A percentile compares a stretch with the other conserved stretches of the same genome.
Evolutionary conservation across 2,888 invertebrate genomes (phyloP).

Genomic region (Scaptomyza parva): DNA sequence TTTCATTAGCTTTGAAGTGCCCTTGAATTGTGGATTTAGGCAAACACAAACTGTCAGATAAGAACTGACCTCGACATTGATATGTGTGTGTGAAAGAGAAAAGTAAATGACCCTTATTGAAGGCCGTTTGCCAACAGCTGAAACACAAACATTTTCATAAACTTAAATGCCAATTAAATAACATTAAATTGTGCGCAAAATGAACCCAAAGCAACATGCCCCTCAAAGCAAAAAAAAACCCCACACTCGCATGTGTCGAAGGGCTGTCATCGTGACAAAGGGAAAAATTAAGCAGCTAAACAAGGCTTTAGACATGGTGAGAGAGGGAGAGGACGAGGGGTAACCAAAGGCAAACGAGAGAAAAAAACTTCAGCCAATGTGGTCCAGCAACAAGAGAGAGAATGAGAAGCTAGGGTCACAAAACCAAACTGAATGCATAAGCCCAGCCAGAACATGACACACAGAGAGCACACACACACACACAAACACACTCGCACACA

Average conservation of each 20-base stretch:
- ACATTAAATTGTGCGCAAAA: constrained; percentile 79
- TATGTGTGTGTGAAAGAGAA: constrained; percentile 23
- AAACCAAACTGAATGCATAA: constrained; percentile 67
- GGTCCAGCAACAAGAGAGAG: constrained; percentile 17
- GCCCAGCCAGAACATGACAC: constrained; percentile 65
- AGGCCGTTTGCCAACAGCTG: constrained; percentile 22
- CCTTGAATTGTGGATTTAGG: constrained; percentile 22
- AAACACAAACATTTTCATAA: constrained; percentile 70
- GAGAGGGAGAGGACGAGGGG: constrained; percentile 26
- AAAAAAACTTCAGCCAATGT: constrained; percentile 37
- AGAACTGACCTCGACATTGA: constrained; percentile 56
- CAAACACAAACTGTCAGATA: constrained; percentile 22
- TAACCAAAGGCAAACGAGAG: constrained; percentile 57
- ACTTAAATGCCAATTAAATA: constrained; percentile 79
- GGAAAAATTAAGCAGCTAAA: constrained; percentile 80
- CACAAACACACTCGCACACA: constrained; percentile 20
- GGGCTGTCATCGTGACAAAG: constrained; percentile 78
- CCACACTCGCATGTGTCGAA: constrained; percentile 48
- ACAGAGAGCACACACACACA: constrained; percentile 26
- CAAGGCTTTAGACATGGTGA: constrained; percentile 57
- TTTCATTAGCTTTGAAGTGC: neutral
- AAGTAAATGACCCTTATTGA: neutral
- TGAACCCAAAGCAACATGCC: constrained; percentile 45
- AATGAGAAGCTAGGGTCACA: constrained; percentile 4
- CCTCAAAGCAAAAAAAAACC: constrained; percentile 1